Conservation (phyloP, 1,140 invertebrate genomes). For the Meloidogyne exigua region DNA sequence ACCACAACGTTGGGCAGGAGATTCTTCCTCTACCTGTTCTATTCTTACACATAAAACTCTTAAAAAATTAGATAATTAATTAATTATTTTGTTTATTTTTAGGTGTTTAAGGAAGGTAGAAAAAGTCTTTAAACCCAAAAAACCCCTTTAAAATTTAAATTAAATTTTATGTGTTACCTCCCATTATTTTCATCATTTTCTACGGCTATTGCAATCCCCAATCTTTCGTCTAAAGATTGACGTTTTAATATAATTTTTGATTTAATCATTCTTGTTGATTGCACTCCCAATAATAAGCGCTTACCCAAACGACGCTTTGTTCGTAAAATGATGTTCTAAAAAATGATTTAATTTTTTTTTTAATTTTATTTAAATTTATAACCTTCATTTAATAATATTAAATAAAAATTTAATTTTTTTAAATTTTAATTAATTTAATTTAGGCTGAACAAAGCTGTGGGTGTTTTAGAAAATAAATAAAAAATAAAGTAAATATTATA, state of each 20-base stretch:
- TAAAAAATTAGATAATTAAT: slow-evolving; percentile 27
- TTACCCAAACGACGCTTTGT: slow-evolving; percentile 36
- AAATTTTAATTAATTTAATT: too few species aligned
- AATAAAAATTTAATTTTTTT: too few species aligned
- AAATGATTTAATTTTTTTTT: neutral
- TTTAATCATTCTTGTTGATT: slow-evolving; percentile 36
- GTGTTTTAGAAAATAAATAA: too few species aligned
- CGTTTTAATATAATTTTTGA: slow-evolving; percentile 37
- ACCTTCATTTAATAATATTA: neutral
- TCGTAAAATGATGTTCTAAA: slow-evolving; percentile 33
- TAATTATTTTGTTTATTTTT: slow-evolving; percentile 7
- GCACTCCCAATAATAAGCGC: slow-evolving; percentile 9
- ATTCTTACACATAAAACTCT: slow-evolving; percentile 44
- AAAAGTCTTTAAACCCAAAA: too few species aligned
- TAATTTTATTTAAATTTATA: neutral
- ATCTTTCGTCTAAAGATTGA: slow-evolving; percentile 27
- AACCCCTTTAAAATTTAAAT: too few species aligned
- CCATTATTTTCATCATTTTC: slow-evolving; percentile 31
- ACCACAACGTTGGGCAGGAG: slow-evolving; percentile 31
- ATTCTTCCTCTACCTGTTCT: slow-evolving; percentile 42
- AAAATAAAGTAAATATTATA: too few species aligned
- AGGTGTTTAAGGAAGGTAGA: too few species aligned
- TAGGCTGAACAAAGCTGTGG: too few species aligned
- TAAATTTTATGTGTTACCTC: too few species aligned
- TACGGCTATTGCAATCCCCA: slow-evolving; percentile 41